A percentile compares a stretch with the other conserved stretches of the same genome.
Evolutionary conservation across 2,113 vertebrate genomes (phyloP).

Genomic region (Pseudorhombus dupliciocellatus): DNA sequence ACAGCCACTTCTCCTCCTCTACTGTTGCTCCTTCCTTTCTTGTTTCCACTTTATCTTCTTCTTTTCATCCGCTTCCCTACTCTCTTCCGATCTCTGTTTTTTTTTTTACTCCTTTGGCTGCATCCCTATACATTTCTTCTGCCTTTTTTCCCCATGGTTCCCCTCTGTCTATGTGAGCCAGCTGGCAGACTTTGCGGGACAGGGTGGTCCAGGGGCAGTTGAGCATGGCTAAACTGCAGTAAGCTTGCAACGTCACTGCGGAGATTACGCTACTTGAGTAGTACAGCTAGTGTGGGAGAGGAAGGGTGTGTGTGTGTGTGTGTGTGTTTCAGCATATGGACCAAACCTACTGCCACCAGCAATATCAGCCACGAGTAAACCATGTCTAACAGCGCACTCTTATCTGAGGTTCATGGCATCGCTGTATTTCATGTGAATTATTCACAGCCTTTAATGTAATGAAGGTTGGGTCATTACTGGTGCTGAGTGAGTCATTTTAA

Average conservation of each 20-base stretch:
- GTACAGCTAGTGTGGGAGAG: conserved; percentile 48
- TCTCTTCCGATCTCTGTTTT: conserved; percentile 19
- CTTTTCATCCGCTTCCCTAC: conserved; percentile 14
- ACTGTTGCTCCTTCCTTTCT: conserved; percentile 3
- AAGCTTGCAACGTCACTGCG: conserved; percentile 72
- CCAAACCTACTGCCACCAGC: conserved; percentile 50
- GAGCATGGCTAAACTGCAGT: conserved; percentile 79
- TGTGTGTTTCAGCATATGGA: conserved; percentile 34
- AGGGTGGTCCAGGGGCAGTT: conserved; percentile 66
- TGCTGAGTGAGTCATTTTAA: conserved; percentile 58
- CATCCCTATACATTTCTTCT: conserved; percentile 12
- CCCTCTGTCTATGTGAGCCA: conserved; percentile 30
- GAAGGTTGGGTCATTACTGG: conserved; percentile 46
- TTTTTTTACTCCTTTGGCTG: conserved; percentile 20
- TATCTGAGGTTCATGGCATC: conserved; percentile 45
- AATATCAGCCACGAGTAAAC: conserved; percentile 41
- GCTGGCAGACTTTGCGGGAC: conserved; percentile 65
- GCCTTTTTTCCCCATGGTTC: conserved; percentile 6
- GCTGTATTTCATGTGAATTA: conserved; percentile 47
- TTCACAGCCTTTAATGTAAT: conserved; percentile 49
- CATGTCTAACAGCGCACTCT: conserved; percentile 29
- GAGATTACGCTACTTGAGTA: conserved; percentile 70
- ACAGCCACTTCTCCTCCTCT: conserved; percentile 13
- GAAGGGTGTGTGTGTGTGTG: conserved; percentile 18
- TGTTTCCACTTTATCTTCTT: neutral